phyloP scores from a whole-genome alignment of 2,797 vertebrate genomes.

The Darevskia mixta region DNA sequence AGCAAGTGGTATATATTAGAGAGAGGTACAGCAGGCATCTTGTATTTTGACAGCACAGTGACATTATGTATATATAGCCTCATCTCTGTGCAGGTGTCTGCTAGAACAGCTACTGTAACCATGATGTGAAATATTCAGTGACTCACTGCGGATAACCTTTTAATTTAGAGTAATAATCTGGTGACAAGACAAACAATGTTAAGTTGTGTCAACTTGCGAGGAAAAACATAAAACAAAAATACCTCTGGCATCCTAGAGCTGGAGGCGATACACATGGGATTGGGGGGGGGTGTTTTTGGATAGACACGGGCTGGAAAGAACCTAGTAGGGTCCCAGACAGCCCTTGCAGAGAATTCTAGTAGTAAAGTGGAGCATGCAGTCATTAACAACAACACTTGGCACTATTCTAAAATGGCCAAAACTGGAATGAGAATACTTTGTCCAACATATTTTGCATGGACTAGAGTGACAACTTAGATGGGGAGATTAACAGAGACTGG shows the following conservation, averaged over 20 bases:
- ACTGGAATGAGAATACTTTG: background rate
- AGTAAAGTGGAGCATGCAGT: conserved; percentile 3
- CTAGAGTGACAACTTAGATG: too few species aligned
- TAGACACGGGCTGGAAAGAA: conserved; percentile 9
- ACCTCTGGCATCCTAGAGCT: conserved; percentile 66
- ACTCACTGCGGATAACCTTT: conserved; percentile 62
- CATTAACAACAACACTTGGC: background rate
- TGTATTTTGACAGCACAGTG: conserved; percentile 57
- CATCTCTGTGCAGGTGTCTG: conserved; percentile 56
- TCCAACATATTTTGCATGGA: background rate
- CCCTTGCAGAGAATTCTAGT: conserved; percentile 55
- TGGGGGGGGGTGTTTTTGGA: conserved; percentile 55
- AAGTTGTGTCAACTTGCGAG: conserved; percentile 66
- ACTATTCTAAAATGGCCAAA: background rate
- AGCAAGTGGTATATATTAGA: conserved; percentile 58
- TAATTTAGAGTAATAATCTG: conserved; percentile 65
- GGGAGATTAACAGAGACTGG: background rate
- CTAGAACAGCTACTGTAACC: conserved; percentile 58
- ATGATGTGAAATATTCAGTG: conserved; percentile 61
- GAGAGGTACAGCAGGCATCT: conserved; percentile 64
- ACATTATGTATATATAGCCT: conserved; percentile 58
- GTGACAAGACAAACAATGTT: conserved; percentile 69
- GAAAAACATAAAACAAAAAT: conserved; percentile 70
- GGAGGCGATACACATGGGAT: conserved; percentile 35
- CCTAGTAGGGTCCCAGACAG: conserved; percentile 47